Conservation (phyloP, 2,797 vertebrate species). For the Ataeniobius toweri region DNA sequence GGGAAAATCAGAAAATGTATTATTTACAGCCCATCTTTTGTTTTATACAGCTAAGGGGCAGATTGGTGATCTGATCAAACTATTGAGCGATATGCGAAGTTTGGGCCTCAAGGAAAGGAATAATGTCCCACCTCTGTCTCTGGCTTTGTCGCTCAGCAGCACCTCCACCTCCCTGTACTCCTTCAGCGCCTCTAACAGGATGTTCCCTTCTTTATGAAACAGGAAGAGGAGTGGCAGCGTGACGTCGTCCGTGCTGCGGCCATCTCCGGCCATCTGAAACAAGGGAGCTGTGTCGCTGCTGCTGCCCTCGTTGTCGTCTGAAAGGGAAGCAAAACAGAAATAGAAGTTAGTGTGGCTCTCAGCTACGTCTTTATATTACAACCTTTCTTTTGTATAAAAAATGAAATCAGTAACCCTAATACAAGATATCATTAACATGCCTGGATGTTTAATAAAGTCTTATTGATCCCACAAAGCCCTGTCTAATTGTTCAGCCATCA, state of each 20-base stretch:
- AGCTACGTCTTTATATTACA: not conserved
- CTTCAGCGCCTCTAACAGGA: slow-evolving; percentile 91
- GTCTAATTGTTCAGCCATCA: slow-evolving; percentile 11
- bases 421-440: not conserved
- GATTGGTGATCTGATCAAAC: not conserved
- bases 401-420: not conserved
- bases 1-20: slow-evolving; percentile 34
- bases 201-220: slow-evolving; percentile 97
- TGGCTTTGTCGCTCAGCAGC: slow-evolving; percentile 95
- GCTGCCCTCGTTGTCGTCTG: slow-evolving; percentile 98
- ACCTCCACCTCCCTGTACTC: slow-evolving; percentile 95
- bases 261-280: slow-evolving; percentile 99
- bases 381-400: not conserved
- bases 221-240: slow-evolving; percentile 95
- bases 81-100: not conserved
- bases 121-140: slow-evolving; percentile 90
- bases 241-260: slow-evolving; percentile 93
- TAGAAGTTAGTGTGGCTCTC: not conserved
- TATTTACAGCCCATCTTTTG: slow-evolving; percentile 42
- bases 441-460: not conserved
- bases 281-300: slow-evolving; percentile 98
- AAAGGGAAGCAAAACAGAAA: not conserved
- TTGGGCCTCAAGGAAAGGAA: not conserved
- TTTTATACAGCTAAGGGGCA: slow-evolving; percentile 41
- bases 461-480: slow-evolving; percentile 1